A percentile compares a stretch with the other conserved stretches of the same genome.
Evolutionary conservation across 2,113 vertebrate species (phyloP).

Genomic region (Camelus bactrianus): DNA sequence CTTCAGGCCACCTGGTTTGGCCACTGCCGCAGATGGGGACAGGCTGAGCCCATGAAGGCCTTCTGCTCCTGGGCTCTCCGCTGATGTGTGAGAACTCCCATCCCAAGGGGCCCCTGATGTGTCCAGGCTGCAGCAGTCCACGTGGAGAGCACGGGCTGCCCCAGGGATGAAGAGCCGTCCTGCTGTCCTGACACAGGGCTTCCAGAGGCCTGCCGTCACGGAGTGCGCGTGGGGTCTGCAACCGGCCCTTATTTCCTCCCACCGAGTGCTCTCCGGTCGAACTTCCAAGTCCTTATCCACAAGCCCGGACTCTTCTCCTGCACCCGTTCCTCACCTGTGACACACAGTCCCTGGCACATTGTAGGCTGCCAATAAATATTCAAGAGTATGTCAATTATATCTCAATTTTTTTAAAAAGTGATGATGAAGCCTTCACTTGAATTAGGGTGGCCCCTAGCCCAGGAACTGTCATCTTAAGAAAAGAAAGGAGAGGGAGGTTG

Average conservation of each 20-base stretch:
- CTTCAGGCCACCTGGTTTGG: conserved; percentile 75
- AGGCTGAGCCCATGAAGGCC: conserved; percentile 23
- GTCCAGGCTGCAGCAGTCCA: not conserved
- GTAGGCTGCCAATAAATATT: not conserved
- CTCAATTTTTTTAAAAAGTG: not conserved
- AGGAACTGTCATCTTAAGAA: not conserved
- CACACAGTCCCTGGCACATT: not conserved
- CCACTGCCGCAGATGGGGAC: conserved; percentile 49
- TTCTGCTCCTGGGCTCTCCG: not conserved
- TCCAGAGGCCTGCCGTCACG: rapidly evolving
- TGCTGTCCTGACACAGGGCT: not conserved
- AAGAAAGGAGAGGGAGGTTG: not conserved
- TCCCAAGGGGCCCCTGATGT: not conserved
- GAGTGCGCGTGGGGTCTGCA: not conserved
- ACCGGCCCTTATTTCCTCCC: not conserved
- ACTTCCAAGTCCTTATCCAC: not conserved
- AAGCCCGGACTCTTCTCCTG: not conserved
- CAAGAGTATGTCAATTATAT: not conserved
- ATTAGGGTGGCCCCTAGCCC: not conserved
- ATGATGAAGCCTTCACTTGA: not conserved
- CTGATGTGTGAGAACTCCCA: not conserved
- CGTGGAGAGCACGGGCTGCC: not conserved
- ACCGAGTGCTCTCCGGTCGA: not conserved
- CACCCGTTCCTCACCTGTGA: not conserved
- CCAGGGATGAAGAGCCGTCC: not conserved